These are phyloP conservation scores for Agonopterix arenella DNA, from an alignment of 2,888 invertebrate genomes.

Conservation along the genomic window DNA sequence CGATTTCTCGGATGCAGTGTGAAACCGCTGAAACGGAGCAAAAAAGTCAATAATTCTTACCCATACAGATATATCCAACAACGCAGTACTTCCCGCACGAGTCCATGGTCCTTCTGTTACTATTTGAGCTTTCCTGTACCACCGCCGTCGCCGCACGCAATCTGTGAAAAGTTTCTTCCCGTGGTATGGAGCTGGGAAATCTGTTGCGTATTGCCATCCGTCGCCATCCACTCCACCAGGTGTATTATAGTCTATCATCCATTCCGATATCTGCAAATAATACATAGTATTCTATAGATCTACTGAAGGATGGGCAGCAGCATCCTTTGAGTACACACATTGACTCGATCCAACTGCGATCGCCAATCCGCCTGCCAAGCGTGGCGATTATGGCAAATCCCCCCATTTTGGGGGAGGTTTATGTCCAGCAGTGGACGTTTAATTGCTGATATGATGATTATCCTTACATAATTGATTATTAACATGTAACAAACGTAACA, in stretches of 20 bases:
- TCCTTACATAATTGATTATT: no score
- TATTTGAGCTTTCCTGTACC: constrained; percentile 89
- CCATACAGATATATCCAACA: constrained; percentile 87
- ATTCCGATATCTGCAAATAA: constrained; percentile 83
- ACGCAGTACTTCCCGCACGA: constrained; percentile 89
- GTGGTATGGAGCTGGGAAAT: constrained; percentile 93
- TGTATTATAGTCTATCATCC: constrained; percentile 94
- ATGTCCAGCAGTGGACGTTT: no score
- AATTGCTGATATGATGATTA: no score
- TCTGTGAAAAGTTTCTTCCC: constrained; percentile 91
- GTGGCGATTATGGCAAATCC: no score
- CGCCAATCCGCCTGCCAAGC: no score
- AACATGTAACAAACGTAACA: no score
- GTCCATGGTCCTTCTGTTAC: constrained; percentile 93
- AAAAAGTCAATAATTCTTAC: constrained; percentile 37
- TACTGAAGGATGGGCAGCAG: no score
- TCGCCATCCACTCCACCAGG: constrained; percentile 93
- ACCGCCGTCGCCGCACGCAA: constrained; percentile 89
- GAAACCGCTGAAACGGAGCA: background rate
- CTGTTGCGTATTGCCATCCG: constrained; percentile 97
- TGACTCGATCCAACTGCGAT: no score
- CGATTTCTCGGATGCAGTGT: background rate
- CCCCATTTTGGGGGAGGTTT: no score
- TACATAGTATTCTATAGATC: background rate
- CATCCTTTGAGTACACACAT: no score